Base-by-base conservation (phyloP, 2,113 vertebrate genomes). In the Rhinolophus ferrumequinum region DNA sequence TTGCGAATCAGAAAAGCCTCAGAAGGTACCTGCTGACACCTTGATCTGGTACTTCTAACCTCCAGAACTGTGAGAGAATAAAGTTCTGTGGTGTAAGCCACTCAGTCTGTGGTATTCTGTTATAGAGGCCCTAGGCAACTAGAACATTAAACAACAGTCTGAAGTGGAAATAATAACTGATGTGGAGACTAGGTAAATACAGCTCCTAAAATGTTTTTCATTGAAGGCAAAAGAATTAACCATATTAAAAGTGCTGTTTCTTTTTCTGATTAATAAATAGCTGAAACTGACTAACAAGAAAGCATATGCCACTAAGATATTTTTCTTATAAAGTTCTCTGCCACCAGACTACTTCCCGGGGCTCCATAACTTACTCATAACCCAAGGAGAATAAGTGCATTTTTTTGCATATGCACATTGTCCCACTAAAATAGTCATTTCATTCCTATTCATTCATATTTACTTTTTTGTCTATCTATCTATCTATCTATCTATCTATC, bases 341-440 rank as follows among this genome's bases (percentile, higher is more conserved):
- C n/a, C 13, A 95, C 1, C 7, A 62, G 19, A 52, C 18, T 35
- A 14, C 14, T 95, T 90, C 8, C 18, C 35, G 90, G 62, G 83
- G 33, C n/a, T 81, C 58, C 18, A 10, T 52, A 76, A 90, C 21
- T 67, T 52, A 66, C 9, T 24, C 38, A 76, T 44, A 88, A 47
- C 7, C 33, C 47, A 96, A 58, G n/a, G 52, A 72, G 50, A 86
- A 35, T 2, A 79, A 60, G 67, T 6, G 41, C 22, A 67, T 38
- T n/a, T 88, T 88, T 69, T 47, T 50, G 21, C 69, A n/a, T 52
- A 21, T 15, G 4, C 52, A 75, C 0, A 62, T 30, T 83, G 18
- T 87, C 47, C 54, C 64, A 92, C n/a, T 67, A 69, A 90, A 79
- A 90, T 84, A 75, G 47, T 81, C 22, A 91, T 80, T 88, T 92